phyloP scores from a whole-genome alignment of 2,797 vertebrate species.

The Hemitrygon akajei region DNA sequence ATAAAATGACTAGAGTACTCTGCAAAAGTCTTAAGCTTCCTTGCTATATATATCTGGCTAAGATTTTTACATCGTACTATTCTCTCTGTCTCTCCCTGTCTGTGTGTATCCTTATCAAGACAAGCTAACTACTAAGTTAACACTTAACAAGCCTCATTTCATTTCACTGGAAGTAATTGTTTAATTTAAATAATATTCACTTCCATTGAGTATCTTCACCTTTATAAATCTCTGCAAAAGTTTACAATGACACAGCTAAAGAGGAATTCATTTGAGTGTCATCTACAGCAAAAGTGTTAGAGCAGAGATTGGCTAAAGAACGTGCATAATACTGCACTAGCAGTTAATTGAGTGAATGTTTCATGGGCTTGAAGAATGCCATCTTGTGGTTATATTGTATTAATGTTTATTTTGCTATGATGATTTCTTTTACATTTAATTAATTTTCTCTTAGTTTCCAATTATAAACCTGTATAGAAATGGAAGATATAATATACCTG shows the following conservation, averaged over 20 bases:
- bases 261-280: background rate
- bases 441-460: background rate
- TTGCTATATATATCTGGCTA: too few species aligned
- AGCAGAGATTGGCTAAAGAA: background rate
- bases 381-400: conserved; percentile 1
- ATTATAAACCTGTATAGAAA: background rate
- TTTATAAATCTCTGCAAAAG: background rate
- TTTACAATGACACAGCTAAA: background rate
- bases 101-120: too few species aligned
- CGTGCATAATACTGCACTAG: background rate
- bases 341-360: background rate
- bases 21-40: too few species aligned
- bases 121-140: too few species aligned
- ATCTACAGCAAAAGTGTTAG: background rate
- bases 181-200: background rate
- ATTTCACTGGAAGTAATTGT: background rate
- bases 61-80: too few species aligned
- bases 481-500: background rate
- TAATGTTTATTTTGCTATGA: background rate
- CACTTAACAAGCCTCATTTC: background rate
- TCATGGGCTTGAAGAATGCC: background rate
- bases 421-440: background rate
- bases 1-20: too few species aligned
- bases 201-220: background rate
- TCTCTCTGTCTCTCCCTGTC: too few species aligned